These are phyloP conservation scores for Monochamus alternatus DNA, from an alignment of 2,888 invertebrate genomes.

Conservation along the genomic window DNA sequence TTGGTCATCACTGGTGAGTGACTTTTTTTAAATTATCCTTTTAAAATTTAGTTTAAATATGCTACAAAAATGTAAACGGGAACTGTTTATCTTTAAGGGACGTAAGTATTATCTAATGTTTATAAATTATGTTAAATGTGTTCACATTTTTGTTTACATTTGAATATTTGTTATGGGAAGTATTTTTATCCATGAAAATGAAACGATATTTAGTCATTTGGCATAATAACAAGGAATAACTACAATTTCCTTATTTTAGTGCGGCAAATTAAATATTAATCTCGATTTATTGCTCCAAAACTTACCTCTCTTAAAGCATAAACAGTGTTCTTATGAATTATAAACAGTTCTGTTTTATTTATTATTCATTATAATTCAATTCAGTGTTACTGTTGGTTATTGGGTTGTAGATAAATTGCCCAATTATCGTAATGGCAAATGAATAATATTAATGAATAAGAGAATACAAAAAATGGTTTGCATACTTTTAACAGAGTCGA, in stretches of 20 bases:
- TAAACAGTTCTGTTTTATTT: not conserved
- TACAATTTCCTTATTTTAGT: no score
- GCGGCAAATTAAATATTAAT: not conserved
- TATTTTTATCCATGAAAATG: no score
- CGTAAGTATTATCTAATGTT: not conserved
- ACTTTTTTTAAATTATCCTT: conserved; percentile 46
- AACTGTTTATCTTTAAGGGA: not conserved
- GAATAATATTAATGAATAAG: no score
- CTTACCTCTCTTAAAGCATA: not conserved
- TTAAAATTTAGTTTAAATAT: conserved; percentile 46
- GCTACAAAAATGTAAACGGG: conserved; percentile 23
- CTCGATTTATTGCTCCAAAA: not conserved
- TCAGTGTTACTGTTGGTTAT: not conserved
- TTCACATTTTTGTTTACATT: no score
- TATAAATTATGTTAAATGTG: no score
- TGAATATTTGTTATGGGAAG: no score
- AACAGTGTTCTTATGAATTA: conserved; percentile 13
- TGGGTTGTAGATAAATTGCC: conserved; percentile 6
- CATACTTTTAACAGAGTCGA: no score
- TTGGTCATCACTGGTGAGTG: conserved; percentile 95
- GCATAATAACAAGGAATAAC: no score
- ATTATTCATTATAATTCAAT: conserved; percentile 8
- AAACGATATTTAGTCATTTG: no score
- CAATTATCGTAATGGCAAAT: not conserved
- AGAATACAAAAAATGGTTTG: no score